Conservation (phyloP, 2,797 vertebrate genomes). For the Cossypha niveicapilla region DNA sequence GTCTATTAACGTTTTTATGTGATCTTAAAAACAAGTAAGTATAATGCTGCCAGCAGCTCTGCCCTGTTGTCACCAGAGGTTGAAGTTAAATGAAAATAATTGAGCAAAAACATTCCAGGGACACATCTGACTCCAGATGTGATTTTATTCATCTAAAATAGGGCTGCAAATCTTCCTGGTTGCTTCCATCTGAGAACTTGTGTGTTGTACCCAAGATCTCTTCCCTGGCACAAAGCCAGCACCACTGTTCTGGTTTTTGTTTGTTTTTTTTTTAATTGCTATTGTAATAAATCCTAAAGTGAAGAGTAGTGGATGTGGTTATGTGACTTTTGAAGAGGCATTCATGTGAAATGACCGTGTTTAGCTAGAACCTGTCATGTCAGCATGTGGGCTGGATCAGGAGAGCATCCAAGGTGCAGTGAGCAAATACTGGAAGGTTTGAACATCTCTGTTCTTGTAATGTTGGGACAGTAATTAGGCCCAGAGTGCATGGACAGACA, state of each 20-base stretch:
- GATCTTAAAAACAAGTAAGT: neutral
- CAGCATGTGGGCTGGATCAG: neutral
- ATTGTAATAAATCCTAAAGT: neutral
- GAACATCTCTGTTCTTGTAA: neutral
- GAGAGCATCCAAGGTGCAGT: neutral
- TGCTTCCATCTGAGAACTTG: neutral
- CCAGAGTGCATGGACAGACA: neutral
- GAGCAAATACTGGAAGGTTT: neutral
- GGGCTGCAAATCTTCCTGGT: neutral
- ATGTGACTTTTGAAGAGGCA: neutral
- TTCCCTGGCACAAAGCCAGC: neutral
- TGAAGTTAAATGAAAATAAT: neutral
- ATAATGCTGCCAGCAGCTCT: neutral
- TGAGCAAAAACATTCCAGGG: neutral
- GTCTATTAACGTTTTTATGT: neutral
- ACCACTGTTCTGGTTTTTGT: neutral
- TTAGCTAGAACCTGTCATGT: neutral
- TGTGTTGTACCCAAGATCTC: neutral
- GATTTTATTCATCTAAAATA: neutral
- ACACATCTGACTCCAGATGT: neutral
- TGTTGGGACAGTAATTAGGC: neutral
- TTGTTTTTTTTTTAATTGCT: neutral
- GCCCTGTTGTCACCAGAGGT: neutral
- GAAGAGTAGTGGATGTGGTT: neutral
- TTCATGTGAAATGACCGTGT: fast-evolving